Conservation (phyloP, 2,888 invertebrate genomes). For the Ptychoptera albimana region DNA sequence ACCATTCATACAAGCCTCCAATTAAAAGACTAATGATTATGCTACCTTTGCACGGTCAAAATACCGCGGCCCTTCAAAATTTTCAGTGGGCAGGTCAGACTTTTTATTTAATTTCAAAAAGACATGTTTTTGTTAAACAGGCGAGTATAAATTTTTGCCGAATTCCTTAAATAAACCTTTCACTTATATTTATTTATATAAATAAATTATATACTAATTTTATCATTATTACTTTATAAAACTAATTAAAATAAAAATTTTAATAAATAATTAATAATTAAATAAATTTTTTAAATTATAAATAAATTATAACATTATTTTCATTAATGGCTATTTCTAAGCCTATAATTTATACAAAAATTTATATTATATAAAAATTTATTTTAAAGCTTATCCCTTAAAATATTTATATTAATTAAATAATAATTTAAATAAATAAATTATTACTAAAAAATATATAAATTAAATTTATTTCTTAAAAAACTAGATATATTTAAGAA, state of each 20-base stretch:
- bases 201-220: conserved; percentile 37
- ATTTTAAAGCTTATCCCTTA: conserved; percentile 44
- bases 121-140: conserved; percentile 69
- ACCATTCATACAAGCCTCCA: conserved; percentile 63
- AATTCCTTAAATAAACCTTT: conserved; percentile 40
- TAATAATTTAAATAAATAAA: conserved; percentile 21
- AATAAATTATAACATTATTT: conserved; percentile 34
- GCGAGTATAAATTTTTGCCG: conserved; percentile 44
- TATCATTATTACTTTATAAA: conserved; percentile 37
- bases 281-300: conserved; percentile 32
- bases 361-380: conserved; percentile 34
- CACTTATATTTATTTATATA: conserved; percentile 16
- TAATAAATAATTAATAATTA: conserved; percentile 27
- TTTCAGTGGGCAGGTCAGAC: conserved; percentile 58
- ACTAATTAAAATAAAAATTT: conserved; percentile 28
- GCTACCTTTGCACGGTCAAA: conserved; percentile 67
- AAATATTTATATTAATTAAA: conserved; percentile 31
- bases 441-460: conserved; percentile 19
- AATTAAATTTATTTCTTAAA: conserved; percentile 44
- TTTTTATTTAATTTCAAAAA: conserved; percentile 43
- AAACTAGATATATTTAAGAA: conserved; percentile 51
- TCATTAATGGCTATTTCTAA: conserved; percentile 40
- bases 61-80: conserved; percentile 61
- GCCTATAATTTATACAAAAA: conserved; percentile 34
- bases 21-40: conserved; percentile 69